These are phyloP conservation scores for Unio delphinus DNA, from an alignment of 2,888 invertebrate genomes.

Conservation along the genomic window DNA sequence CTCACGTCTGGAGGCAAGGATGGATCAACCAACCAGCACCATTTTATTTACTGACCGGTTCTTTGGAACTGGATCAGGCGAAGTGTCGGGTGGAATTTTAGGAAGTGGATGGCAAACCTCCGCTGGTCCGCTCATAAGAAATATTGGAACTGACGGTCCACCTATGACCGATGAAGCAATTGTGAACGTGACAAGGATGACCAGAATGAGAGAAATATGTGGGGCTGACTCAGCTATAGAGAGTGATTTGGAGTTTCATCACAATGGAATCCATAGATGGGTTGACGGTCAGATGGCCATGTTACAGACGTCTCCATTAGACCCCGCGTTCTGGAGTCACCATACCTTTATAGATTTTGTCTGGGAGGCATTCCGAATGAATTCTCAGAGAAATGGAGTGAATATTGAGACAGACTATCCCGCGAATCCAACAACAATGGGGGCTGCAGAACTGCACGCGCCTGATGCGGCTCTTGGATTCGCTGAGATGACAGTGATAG, in stretches of 20 bases:
- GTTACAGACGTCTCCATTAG: constrained; percentile 47
- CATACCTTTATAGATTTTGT: constrained; percentile 53
- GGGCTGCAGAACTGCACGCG: constrained; percentile 30
- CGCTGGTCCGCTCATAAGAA: constrained; percentile 42
- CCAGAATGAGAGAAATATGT: constrained; percentile 29
- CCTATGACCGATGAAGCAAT: constrained; percentile 37
- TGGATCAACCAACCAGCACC: constrained; percentile 32
- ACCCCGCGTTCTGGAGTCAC: constrained; percentile 54
- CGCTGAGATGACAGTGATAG: constrained; percentile 36
- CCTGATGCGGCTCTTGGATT: constrained; percentile 48
- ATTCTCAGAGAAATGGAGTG: constrained; percentile 16
- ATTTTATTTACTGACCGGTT: constrained; percentile 46
- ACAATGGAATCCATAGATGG: constrained; percentile 50
- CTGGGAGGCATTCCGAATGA: constrained; percentile 50
- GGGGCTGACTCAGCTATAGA: constrained; percentile 38
- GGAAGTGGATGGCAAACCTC: constrained; percentile 42
- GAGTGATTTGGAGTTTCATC: constrained; percentile 46
- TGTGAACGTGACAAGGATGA: constrained; percentile 26
- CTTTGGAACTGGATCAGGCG: constrained; percentile 45
- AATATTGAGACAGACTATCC: constrained; percentile 34
- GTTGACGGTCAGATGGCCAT: constrained; percentile 52
- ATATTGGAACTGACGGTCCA: constrained; percentile 46
- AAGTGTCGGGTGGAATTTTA: constrained; percentile 47
- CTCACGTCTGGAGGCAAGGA: constrained; percentile 39
- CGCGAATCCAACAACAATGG: constrained; percentile 29